Percentiles rank a stretch among this genome's conserved stretches.
phyloP scores from a whole-genome alignment of 2,113 vertebrate species.

The Rousettus leschenaultii region DNA sequence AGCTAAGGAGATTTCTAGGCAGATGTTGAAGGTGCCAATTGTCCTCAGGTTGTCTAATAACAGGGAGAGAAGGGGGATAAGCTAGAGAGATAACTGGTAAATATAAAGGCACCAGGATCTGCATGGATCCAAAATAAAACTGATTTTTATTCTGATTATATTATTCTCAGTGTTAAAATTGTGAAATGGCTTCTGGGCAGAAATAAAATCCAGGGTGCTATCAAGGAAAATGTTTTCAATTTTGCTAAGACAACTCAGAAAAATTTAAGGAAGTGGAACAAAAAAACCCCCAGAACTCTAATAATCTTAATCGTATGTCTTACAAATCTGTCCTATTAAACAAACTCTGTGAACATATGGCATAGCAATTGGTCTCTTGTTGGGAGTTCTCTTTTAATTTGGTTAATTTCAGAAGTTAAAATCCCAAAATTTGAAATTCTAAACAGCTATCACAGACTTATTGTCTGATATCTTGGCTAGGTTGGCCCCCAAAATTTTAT shows the following conservation, averaged over 20 bases:
- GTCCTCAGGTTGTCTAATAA: neutral
- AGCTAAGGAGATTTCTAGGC: neutral
- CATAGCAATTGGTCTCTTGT: neutral
- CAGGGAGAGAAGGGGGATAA: neutral
- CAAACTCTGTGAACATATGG: neutral
- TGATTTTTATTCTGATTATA: neutral
- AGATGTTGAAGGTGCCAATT: neutral
- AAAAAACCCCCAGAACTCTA: neutral
- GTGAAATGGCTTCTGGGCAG: neutral
- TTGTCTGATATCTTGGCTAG: neutral
- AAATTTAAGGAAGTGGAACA: neutral
- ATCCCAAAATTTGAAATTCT: neutral
- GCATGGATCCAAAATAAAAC: neutral
- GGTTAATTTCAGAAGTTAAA: neutral
- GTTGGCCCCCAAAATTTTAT: neutral
- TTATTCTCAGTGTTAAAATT: neutral
- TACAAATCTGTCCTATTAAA: neutral
- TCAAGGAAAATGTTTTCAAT: neutral
- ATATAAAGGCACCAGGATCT: neutral
- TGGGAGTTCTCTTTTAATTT: neutral
- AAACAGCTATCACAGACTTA: neutral
- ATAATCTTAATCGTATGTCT: neutral
- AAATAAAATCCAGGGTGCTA: neutral
- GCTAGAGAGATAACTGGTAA: neutral
- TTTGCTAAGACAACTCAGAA: neutral